Evolutionary conservation across 2,888 invertebrate species (phyloP), one percentile per base, ranked within the genome.

Genomic region (Norana najaformis): DNA sequence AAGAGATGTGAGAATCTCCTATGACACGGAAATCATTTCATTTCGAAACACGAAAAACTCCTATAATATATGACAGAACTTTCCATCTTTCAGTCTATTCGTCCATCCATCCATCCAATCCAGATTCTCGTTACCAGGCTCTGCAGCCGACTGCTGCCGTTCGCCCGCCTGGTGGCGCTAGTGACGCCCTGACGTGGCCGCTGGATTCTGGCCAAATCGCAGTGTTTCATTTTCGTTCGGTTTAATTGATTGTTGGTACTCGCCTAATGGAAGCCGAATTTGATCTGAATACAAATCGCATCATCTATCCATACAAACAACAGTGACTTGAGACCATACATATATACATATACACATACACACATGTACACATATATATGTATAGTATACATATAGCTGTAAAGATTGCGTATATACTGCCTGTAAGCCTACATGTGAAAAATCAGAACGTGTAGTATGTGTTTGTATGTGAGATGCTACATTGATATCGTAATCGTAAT

Each of bases 161-260:
- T 69, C 69, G 69, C 69, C 69, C n/a, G 69, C 16, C 6, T 4
- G n/a, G n/a, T n/a, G n/a, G 11, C n/a, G n/a, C 8, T 13, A 30
- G 69, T n/a, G n/a, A 30, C 30, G 30, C 30, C 69, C 11, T n/a
- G 11, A n/a, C n/a, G 30, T 5, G 30, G 0, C n/a, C 30, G 30
- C 6, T 69, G n/a, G n/a, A n/a, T 5, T 1, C 16, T 8, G 30
- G 11, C 69, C 30, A 69, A n/a, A 30, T 69, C 69, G 69, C 69
- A 69, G n/a, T 69, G 69, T n/a, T 69, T 69, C 69, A 69, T 69
- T 69, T 69, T 69, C 69, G 69, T 69, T 69, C n/a, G 69, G 30
- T 69, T 69, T 69, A 69, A 69, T 69, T 69, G 30, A 69, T 69
- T 69, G 30, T n/a, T n/a, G n/a, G n/a, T 69, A 30, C n/a, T 8